Percentiles rank a stretch among this genome's conserved stretches.
phyloP scores from a whole-genome alignment of 2,888 invertebrate species.

The Meandrusa payeni region DNA sequence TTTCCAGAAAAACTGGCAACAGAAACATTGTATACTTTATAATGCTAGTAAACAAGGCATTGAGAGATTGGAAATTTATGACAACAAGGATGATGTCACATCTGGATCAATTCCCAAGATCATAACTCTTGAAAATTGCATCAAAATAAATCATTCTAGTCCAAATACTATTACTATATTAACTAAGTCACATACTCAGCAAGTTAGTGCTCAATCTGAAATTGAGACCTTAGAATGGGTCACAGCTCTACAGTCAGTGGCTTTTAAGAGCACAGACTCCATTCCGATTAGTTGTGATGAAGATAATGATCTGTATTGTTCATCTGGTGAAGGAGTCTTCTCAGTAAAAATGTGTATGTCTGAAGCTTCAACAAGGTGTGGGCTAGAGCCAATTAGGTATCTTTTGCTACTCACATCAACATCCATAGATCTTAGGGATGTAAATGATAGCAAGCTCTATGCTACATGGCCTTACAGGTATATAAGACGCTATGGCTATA shows the following conservation, averaged over 20 bases:
- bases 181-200: constrained; percentile 87
- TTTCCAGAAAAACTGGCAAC: constrained; percentile 92
- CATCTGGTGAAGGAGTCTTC: constrained; percentile 91
- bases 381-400: constrained; percentile 86
- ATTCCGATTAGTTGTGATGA: constrained; percentile 86
- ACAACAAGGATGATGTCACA: constrained; percentile 86
- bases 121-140: constrained; percentile 92
- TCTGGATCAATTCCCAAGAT: constrained; percentile 85
- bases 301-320: constrained; percentile 93
- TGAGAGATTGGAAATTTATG: constrained; percentile 92
- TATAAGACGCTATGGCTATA: constrained; percentile 91
- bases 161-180: constrained; percentile 85
- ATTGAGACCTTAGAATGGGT: constrained; percentile 89
- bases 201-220: constrained; percentile 82
- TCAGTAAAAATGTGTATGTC: constrained; percentile 88
- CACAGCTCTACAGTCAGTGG: constrained; percentile 88
- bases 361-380: constrained; percentile 89
- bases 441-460: constrained; percentile 82
- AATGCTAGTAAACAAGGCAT: constrained; percentile 92
- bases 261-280: constrained; percentile 85
- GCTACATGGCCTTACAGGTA: constrained; percentile 93
- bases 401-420: constrained; percentile 87
- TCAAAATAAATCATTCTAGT: constrained; percentile 88
- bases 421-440: constrained; percentile 87
- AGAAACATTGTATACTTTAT: constrained; percentile 88